A percentile compares a stretch with the other conserved stretches of the same genome.
Conservation (phyloP, 1,140 invertebrate species). For the Armadillidium nasatum region DNA sequence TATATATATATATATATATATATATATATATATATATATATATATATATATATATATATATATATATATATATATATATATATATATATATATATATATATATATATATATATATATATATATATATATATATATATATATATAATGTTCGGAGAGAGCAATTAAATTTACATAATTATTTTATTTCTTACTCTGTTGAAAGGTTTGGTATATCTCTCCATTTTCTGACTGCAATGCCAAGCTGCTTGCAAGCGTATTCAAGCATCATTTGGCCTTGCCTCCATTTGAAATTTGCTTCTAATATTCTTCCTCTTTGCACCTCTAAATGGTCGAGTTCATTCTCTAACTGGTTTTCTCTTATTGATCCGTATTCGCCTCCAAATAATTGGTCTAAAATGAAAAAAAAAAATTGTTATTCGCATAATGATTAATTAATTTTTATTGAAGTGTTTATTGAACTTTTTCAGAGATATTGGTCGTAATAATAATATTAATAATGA, state of each 20-base stretch:
- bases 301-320: slow-evolving; percentile 55
- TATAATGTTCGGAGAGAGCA: too few species aligned
- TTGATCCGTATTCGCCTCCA: slow-evolving; percentile 55
- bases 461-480: background rate
- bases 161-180: background rate
- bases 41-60: too few species aligned
- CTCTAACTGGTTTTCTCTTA: slow-evolving; percentile 55
- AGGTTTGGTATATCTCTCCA: slow-evolving; percentile 53
- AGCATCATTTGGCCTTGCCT: slow-evolving; percentile 54
- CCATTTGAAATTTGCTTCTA: slow-evolving; percentile 57
- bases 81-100: slow-evolving; percentile 13
- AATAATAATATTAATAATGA: background rate
- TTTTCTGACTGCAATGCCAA: slow-evolving; percentile 52
- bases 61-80: too few species aligned
- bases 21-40: too few species aligned
- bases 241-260: slow-evolving; percentile 54
- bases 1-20: too few species aligned
- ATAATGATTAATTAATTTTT: too few species aligned
- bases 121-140: slow-evolving; percentile 14
- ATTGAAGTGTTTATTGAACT: too few species aligned
- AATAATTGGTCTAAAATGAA: slow-evolving; percentile 56
- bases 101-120: slow-evolving; percentile 13
- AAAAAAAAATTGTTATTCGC: too few species aligned
- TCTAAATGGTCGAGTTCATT: slow-evolving; percentile 55
- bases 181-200: slow-evolving; percentile 48